Base-by-base conservation (phyloP, 2,797 vertebrate species). In the Pampus argenteus region DNA sequence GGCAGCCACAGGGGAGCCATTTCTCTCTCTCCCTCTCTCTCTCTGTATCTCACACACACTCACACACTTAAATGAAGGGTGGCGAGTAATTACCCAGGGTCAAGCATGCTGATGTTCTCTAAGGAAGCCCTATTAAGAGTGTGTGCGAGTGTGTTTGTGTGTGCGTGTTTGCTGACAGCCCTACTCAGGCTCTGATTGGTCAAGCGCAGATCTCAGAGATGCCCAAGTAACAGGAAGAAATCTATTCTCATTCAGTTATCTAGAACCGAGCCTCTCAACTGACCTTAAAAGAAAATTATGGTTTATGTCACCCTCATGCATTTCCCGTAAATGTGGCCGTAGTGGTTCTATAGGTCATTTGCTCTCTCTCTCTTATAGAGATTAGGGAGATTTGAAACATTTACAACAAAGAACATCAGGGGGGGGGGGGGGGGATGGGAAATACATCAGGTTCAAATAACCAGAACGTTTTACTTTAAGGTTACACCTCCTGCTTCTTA, bases 1-100 rank as follows among this genome's bases (percentile, higher is more conserved):
- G 71, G 38, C 29, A 17, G 63, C 52, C 71, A n/a, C 75, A 50
- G 55, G 70, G 71, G 71, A 84, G 73, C 54, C 69, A 55, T 81
- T 55, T 34, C 52, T 61, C 23, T 40, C 44, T n/a, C 34, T 36
- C 54, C 69, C 52, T 81, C 51, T 34, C 52, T 61, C 23, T 40
- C 44, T n/a, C 34, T 36, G 40, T 49, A 13, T 40, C 36, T 23
- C 50, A 51, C 52, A 76, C 45, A 68, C 61, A 45, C 36, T 28
- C 20, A 25, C 47, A 64, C 23, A 15, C 26, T 29, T 8, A 54
- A 45, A 69, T 6, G 23, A 67, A 48, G 65, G 74, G 57, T 60
- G 40, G 66, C 71, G 72, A 86, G 87, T 87, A 86, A 88, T 88
- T 89, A 82, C 76, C 63, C 34, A 64, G 58, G 76, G 83, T 84